These are phyloP conservation scores for Mormyrops attenuatus DNA, from an alignment of 2,797 vertebrate genomes.

Conservation along the genomic window DNA sequence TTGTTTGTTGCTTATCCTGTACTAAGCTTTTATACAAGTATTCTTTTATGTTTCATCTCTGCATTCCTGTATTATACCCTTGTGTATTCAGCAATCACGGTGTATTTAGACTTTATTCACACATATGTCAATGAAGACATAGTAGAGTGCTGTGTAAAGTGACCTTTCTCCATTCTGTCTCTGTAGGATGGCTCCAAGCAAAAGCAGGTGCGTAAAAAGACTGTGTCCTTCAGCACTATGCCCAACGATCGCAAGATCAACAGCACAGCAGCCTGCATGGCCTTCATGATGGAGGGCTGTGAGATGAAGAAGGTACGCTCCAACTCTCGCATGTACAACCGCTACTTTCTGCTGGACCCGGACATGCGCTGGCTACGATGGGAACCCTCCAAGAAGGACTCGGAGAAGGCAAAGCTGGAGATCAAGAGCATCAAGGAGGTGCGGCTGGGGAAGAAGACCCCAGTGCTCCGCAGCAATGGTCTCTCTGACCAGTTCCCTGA, in stretches of 20 bases:
- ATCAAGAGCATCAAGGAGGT: conserved; percentile 89
- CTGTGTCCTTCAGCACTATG: conserved; percentile 89
- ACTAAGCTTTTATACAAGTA: neutral
- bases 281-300: conserved; percentile 89
- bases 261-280: conserved; percentile 88
- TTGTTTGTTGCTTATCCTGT: neutral
- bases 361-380: conserved; percentile 84
- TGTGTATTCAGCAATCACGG: neutral
- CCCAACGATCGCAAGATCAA: conserved; percentile 83
- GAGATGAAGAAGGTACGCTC: conserved; percentile 93
- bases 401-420: conserved; percentile 84
- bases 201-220: conserved; percentile 79
- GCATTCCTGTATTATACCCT: neutral
- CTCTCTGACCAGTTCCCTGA: conserved; percentile 87
- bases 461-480: conserved; percentile 80
- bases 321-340: conserved; percentile 90
- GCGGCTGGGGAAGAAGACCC: conserved; percentile 84
- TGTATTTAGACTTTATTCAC: neutral
- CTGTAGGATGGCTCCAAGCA: conserved; percentile 78
- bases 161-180: neutral
- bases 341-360: conserved; percentile 81
- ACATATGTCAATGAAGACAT: neutral
- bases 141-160: neutral
- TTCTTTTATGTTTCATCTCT: neutral
- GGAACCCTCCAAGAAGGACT: conserved; percentile 91